Conservation (phyloP, 2,888 invertebrate species). For the Agonopterix arenella region DNA sequence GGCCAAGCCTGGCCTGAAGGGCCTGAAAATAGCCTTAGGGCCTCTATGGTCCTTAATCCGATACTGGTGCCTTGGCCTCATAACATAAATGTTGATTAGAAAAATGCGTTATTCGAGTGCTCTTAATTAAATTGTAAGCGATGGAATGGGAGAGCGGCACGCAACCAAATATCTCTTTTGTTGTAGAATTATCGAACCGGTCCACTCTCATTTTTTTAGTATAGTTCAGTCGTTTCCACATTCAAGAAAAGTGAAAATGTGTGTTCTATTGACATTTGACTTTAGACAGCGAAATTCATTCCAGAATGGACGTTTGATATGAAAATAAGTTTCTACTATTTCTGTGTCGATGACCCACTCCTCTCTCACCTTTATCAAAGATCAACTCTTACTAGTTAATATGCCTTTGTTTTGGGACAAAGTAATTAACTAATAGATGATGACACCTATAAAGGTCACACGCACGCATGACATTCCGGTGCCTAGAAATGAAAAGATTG, state of each 20-base stretch:
- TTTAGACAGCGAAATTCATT: neutral
- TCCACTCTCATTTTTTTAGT: constrained; percentile 8
- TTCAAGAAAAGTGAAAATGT: neutral
- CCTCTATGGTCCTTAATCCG: too few species aligned
- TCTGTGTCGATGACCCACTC: too few species aligned
- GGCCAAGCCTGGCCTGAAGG: too few species aligned
- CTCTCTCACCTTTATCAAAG: too few species aligned
- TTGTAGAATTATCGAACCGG: constrained; percentile 24
- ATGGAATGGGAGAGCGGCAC: constrained; percentile 19
- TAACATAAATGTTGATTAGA: constrained; percentile 25
- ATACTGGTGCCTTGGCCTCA: constrained; percentile 19
- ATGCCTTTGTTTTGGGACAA: too few species aligned
- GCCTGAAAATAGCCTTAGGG: too few species aligned
- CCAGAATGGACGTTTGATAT: neutral
- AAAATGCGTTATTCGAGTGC: constrained; percentile 25
- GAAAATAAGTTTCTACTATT: neutral
- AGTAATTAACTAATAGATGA: too few species aligned
- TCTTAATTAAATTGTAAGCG: constrained; percentile 33
- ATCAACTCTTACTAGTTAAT: too few species aligned
- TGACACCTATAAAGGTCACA: too few species aligned
- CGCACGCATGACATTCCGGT: too few species aligned
- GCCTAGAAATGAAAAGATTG: too few species aligned
- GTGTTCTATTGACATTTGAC: constrained; percentile 1
- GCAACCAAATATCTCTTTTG: constrained; percentile 11
- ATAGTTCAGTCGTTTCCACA: too few species aligned